Conservation (phyloP, 2,113 vertebrate genomes). For the Xenotilapia flavipinnis region DNA sequence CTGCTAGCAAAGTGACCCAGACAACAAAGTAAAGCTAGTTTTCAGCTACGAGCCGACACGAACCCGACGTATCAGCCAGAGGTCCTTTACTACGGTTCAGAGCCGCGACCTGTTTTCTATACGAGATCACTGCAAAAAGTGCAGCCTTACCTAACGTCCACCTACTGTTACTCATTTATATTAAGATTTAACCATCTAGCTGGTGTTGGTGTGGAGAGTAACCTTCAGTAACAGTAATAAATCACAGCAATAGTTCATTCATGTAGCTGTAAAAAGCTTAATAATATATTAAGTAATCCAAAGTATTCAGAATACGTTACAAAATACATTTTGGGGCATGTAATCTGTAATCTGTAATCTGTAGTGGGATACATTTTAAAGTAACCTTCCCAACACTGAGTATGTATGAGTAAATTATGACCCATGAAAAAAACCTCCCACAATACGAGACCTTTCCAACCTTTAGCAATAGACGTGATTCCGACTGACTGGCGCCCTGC, state of each 20-base stretch:
- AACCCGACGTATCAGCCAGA: too few relatives aligned
- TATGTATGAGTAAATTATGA: background rate
- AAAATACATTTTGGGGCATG: background rate
- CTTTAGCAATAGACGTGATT: background rate
- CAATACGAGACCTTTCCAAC: background rate
- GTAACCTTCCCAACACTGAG: background rate
- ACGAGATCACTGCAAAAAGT: too few relatives aligned
- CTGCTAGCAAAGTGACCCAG: too few relatives aligned
- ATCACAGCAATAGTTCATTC: background rate
- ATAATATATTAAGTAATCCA: background rate
- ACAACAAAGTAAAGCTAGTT: too few relatives aligned
- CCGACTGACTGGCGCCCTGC: fast-evolving
- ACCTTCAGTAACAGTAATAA: fast-evolving
- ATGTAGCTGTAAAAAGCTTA: fast-evolving
- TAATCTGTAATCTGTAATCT: background rate
- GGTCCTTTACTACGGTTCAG: too few relatives aligned
- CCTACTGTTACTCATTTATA: background rate
- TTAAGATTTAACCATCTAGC: fast-evolving
- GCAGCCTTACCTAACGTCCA: too few relatives aligned
- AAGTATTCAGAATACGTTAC: background rate
- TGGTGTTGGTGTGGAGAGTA: fast-evolving
- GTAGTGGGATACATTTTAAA: background rate
- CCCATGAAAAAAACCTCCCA: background rate
- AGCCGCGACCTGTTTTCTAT: too few relatives aligned
- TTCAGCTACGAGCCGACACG: too few relatives aligned